phyloP scores from a whole-genome alignment of 2,888 invertebrate species.

The Doris montereyensis region DNA sequence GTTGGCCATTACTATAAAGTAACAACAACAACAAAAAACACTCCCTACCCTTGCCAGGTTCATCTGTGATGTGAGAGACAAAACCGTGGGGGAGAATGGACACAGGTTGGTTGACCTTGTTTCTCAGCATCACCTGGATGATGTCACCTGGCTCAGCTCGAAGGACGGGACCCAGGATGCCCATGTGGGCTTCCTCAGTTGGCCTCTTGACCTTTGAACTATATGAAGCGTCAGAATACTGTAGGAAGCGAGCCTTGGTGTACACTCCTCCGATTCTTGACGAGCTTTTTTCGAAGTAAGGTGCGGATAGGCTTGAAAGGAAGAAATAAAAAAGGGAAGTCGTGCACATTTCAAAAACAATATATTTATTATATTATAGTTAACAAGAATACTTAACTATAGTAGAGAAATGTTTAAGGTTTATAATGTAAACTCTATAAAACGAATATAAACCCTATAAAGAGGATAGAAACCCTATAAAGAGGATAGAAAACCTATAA shows the following conservation, averaged over 20 bases:
- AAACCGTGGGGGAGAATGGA: slow-evolving; percentile 55
- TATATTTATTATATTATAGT: too few relatives aligned
- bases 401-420: too few relatives aligned
- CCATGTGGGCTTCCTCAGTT: slow-evolving; percentile 41
- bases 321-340: not conserved
- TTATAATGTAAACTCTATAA: too few relatives aligned
- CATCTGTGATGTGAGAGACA: slow-evolving; percentile 12
- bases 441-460: too few relatives aligned
- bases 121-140: slow-evolving; percentile 49
- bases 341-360: too few relatives aligned
- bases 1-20: too few relatives aligned
- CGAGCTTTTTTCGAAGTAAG: slow-evolving; percentile 41
- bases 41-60: not conserved
- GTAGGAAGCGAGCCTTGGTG: slow-evolving; percentile 50
- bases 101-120: slow-evolving; percentile 50
- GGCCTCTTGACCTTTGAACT: slow-evolving; percentile 39
- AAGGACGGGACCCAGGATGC: slow-evolving; percentile 48
- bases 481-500: too few relatives aligned
- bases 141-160: slow-evolving; percentile 47
- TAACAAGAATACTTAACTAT: too few relatives aligned
- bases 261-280: slow-evolving; percentile 50
- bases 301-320: slow-evolving; percentile 44
- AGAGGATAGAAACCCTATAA: too few relatives aligned
- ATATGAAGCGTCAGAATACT: slow-evolving; percentile 52
- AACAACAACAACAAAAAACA: too few relatives aligned